Base-by-base conservation (phyloP, 2,113 vertebrate genomes). In the Heteronetta atricapilla region DNA sequence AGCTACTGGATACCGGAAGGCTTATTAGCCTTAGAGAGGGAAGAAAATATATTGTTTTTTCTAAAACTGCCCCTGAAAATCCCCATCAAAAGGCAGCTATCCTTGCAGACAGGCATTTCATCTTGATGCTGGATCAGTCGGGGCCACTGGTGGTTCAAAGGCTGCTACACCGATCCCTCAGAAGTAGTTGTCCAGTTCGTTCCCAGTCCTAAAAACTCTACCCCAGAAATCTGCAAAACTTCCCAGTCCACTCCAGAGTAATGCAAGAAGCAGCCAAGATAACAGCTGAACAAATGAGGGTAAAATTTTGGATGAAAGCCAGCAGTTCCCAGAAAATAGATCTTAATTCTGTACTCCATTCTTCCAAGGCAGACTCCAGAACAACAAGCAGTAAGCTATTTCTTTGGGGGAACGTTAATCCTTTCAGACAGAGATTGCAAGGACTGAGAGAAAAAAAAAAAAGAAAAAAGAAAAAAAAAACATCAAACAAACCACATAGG, bases 281-380 rank as follows among this genome's bases (percentile, higher is more conserved):
- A 33, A 69, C 53, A 90, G 62, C 46, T 92, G 68, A 92, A 83
- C 34, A 88, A 88, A 74, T 10, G 5, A 25, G 38, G 55, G 40
- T 66, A 89, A 96, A 86, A 82, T 28, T 28, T 31, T 88, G 52
- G 52, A 75, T n/a, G 46, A 88, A 74, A 88, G 48, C 25, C 60
- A 81, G 42, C 29, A 86, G 68, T 44, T 80, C 31, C 89, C 87
- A 94, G 67, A 85, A 94, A 89, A 74, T 21, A 77, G 23, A 81
- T 72, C 68, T 86, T 63, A 74, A 81, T 64, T 88, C 76, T 53
- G 13, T 20, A 78, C 10, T 89, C 63, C 34, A 8, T 28, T 90
- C 34, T 79, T 74, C 23, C 40, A 89, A 55, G 62, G 53, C 26
- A 84, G 29, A 76, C 40, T 86, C 78, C n/a, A 66, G 58, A 48